Evolutionary conservation across 2,888 invertebrate species (phyloP), one percentile per base, ranked within the genome.

Genomic region (Pilophorus perplexus): DNA sequence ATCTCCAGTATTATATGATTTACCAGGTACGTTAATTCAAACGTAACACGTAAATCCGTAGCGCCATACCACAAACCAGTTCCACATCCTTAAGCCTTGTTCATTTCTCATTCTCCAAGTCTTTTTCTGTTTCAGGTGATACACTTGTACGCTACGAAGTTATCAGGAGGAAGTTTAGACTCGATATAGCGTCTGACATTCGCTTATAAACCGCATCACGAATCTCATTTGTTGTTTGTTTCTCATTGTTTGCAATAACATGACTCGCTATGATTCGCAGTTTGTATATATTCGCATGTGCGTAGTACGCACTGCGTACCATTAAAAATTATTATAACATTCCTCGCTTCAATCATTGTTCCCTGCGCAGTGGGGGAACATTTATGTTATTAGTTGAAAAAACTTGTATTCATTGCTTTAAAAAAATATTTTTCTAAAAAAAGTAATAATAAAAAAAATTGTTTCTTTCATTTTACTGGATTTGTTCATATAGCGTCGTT

Each of bases 1-100:
- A 88, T 74, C 92, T 94, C 74, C 95, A 95, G 79, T 95, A 95
- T 78, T 85, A 86, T 74, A 92, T 93, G 79, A 87, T 95, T 71
- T 94, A 95, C 78, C 89, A 90, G 86, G 94, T 91, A 75, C 72
- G 71, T 52, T 20, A 14, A 46, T 14, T 14, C 42, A 44, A 64
- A 46, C 4, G 10, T 10, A 20, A 23, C 40, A 37, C 3, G 16
- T 14, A 55, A n/a, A 14, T 33, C 14, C 23, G 38, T 8, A 46
- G 16, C 12, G 40, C 28, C 5, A 2, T 37, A 60, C 33, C 6
- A 33, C 6, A 33, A 33, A 33, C n/a, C 33, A 12, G 33, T 33
- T 33, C 33, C 6, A 33, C n/a, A n/a, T n/a, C n/a, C n/a, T n/a
- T n/a, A n/a, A n/a, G n/a, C n/a, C n/a, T n/a, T n/a, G n/a, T n/a